A percentile compares a stretch with the other conserved stretches of the same genome.
Evolutionary conservation across 2,113 vertebrate species (phyloP).

Genomic region (Pterocles orientalis): DNA sequence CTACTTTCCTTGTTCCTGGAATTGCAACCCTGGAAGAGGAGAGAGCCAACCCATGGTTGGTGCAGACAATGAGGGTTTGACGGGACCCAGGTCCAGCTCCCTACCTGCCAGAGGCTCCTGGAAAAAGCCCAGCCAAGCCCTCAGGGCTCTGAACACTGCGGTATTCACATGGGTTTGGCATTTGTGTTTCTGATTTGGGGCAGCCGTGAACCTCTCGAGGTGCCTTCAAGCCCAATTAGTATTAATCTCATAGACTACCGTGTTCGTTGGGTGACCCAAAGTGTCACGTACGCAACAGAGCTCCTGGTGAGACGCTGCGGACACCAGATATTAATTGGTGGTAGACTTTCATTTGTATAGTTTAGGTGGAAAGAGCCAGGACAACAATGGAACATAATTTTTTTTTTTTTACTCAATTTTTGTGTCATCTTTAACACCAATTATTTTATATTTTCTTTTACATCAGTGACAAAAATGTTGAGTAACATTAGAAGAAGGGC

Average conservation of each 20-base stretch:
- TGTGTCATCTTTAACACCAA: neutral
- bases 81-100: neutral
- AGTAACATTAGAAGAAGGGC: neutral
- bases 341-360: neutral
- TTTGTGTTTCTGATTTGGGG: accelerated
- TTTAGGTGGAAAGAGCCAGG: neutral
- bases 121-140: neutral
- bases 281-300: accelerated
- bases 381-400: neutral
- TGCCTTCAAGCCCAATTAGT: neutral
- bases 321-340: neutral
- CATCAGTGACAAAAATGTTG: neutral
- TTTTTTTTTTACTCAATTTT: neutral
- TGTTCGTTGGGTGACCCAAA: neutral
- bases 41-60: neutral
- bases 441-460: neutral
- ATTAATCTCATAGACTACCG: neutral
- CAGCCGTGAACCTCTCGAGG: neutral
- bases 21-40: neutral
- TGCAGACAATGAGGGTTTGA: neutral
- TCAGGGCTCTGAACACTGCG: neutral
- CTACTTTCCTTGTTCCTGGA: neutral
- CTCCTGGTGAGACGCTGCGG: neutral
- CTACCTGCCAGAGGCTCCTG: neutral
- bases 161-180: neutral